Conservation (phyloP, 2,888 invertebrate species). For the Tolmerus cingulatus region DNA sequence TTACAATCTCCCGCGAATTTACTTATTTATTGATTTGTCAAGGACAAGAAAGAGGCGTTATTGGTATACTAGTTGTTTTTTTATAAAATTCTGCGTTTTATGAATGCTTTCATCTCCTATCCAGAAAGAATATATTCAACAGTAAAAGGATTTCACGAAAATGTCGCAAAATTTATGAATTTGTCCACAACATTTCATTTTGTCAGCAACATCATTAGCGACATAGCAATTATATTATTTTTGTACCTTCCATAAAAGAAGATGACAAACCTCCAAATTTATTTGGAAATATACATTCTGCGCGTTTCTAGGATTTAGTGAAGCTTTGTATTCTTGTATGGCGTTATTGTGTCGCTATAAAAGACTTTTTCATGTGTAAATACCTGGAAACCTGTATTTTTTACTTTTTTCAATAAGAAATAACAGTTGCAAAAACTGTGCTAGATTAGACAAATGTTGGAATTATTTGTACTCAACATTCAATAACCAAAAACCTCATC, state of each 20-base stretch:
- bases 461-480: neutral
- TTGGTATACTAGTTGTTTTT: neutral
- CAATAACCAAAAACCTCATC: neutral
- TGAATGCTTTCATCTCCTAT: neutral
- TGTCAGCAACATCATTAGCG: neutral
- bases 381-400: neutral
- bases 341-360: neutral
- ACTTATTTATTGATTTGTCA: too few relatives aligned
- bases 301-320: neutral
- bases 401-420: neutral
- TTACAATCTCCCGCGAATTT: too few relatives aligned
- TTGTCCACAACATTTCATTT: neutral
- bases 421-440: neutral
- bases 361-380: neutral
- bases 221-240: neutral
- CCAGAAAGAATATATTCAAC: neutral
- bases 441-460: neutral
- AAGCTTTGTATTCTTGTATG: neutral
- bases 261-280: neutral
- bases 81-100: neutral
- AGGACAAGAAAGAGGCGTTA: too few relatives aligned
- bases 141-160: neutral
- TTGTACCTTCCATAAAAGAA: neutral
- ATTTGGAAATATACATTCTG: neutral
- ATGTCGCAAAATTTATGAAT: neutral